Base-by-base conservation (phyloP, 2,113 vertebrate species). In the Ciconia stormi region DNA sequence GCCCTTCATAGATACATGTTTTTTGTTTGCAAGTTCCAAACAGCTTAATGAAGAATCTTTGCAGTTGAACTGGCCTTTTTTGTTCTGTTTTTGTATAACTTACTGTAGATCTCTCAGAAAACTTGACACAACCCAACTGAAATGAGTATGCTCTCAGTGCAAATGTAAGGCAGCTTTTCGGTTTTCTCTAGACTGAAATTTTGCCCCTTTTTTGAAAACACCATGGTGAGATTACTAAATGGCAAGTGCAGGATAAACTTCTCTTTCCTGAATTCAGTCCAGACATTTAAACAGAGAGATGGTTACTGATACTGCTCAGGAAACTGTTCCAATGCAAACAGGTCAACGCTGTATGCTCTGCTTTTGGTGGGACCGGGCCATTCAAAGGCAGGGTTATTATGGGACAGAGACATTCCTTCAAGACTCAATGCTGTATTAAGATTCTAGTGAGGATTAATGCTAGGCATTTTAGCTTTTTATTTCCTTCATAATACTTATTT, bases 291-390 rank as follows among this genome's bases (percentile, higher is more conserved):
- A 92, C 61, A 69, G 52, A 83, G 78, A 90, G 69, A 52, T 89
- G 46, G 69, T 79, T 91, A 42, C 66, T 79, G 94, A 91, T 91
- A 82, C n/a, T 47, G 70, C 52, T 67, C 12, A 40, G 81, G 27
- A 93, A 59, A 82, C 30, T 38, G 61, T 89, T 97, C 83, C 94
- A 91, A 22, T 38, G 61, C 73, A 94, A 96, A 93, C 69, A 94
- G 38, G 56, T 85, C 61, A 50, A 49, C 3, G 4, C 52, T 59
- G 61, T 19, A 42, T 1, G 1, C 34, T 67, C 47, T 63, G 77
- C 77, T 76, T 74, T 89, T 93, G 73, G 56, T 91, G 93, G 87
- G 83, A 49, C 34, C 0, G 0, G 40, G 72, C 86, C 73, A 52
- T 58, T 56, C 34, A 73, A 80, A 95, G 73, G 71, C 62, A 77